These are phyloP conservation scores for Piezodorus guildinii DNA, from an alignment of 1,140 invertebrate genomes.

Conservation along the genomic window DNA sequence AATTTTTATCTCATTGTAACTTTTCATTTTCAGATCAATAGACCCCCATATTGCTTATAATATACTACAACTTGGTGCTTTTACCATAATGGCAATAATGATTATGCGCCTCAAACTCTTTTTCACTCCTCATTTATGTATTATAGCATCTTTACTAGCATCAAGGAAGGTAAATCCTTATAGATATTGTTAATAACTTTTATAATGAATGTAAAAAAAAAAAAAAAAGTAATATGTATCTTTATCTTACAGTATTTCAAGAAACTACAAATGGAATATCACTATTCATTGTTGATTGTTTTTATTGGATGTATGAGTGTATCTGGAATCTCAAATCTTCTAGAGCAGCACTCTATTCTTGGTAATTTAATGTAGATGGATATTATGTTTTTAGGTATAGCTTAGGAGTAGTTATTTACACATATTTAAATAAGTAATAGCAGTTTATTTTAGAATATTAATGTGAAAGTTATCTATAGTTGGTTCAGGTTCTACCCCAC, in stretches of 20 bases:
- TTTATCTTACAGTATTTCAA: slow-evolving; percentile 30
- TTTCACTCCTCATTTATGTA: slow-evolving; percentile 67
- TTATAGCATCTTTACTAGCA: slow-evolving; percentile 50
- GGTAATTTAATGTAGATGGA: slow-evolving; percentile 31
- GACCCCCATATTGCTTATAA: slow-evolving; percentile 58
- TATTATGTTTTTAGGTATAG: slow-evolving; percentile 19
- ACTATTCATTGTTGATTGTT: slow-evolving; percentile 34
- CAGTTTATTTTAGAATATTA: too few species aligned
- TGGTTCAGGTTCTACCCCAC: too few species aligned
- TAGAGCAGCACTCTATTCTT: slow-evolving; percentile 37
- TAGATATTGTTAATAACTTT: too few species aligned
- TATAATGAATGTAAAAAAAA: slow-evolving; percentile 7
- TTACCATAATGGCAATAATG: slow-evolving; percentile 58
- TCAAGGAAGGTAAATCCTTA: slow-evolving; percentile 36
- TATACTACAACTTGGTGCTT: slow-evolving; percentile 52
- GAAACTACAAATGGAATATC: slow-evolving; percentile 27
- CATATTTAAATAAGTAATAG: too few species aligned
- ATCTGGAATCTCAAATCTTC: slow-evolving; percentile 38
- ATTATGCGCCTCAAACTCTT: slow-evolving; percentile 79
- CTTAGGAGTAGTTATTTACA: slow-evolving; percentile 30
- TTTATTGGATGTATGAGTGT: slow-evolving; percentile 38
- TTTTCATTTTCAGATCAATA: slow-evolving; percentile 30
- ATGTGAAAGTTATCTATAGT: too few species aligned
- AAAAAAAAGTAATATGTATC: not conserved
- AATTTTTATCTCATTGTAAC: not conserved